Base-by-base conservation (phyloP, 2,113 vertebrate species). In the Spilogale gracilis region DNA sequence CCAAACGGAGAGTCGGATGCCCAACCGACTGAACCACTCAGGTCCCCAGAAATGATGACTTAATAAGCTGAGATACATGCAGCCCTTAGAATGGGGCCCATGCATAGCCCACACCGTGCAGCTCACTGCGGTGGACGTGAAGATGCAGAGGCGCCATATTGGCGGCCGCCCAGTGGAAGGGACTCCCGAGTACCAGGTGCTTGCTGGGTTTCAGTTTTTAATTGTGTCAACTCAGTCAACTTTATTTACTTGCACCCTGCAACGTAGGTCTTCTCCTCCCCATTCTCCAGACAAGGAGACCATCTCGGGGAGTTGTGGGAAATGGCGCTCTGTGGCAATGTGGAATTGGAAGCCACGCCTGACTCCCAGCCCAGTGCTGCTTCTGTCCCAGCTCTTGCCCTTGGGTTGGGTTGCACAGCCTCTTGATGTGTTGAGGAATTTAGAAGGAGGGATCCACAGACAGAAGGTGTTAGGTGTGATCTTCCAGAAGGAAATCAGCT, bases 51-150 rank as follows among this genome's bases (percentile, higher is more conserved):
- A n/a, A 32, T n/a, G 52, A 87, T 11, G 61, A 43, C 7, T 7
- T 21, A 8, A 10, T 27, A 54, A 14, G 16, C 16, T 2, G 88
- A 48, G 78, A 58, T 0, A 4, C 7, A 2, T 48, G 7, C 21
- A 23, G 54, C 9, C 14, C 60, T 71, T 48, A 63, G 76, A 32
- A 18, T 3, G 9, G 48, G 18, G 21, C 14, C 60, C 11, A 11
- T 7, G 6, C 12, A 1, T 9, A 3, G 58, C 27, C 56, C 1
- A 2, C 11, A 0, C 7, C 0, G 3, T 25, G 1, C 38, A 25
- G 1, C 65, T 69, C 10, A n/a, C 13, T 25, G 43, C 30, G 27
- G 43, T 20, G 0, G 13, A 14, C 30, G 3, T 45, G 87, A 73
- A 69, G 89, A 48, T 0, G 0, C 3, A 1, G 54, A 43, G 63